Evolutionary conservation across 2,888 invertebrate genomes (phyloP).

Genomic region (Isoperla grammatica): DNA sequence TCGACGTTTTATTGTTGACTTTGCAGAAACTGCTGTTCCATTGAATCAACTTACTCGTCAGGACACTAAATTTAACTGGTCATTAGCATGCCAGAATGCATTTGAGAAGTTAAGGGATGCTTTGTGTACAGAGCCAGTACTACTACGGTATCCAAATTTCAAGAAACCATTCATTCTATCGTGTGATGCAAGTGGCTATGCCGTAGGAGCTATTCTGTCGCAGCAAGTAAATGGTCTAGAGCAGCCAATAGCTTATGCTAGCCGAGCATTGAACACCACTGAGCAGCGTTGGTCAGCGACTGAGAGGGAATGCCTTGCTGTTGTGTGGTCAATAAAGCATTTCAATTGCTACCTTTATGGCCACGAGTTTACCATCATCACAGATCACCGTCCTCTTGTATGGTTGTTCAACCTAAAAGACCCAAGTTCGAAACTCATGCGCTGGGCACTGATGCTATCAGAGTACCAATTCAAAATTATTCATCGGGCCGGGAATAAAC

Average conservation of each 20-base stretch:
- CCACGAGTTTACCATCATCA: neutral
- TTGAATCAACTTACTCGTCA: too few relatives aligned
- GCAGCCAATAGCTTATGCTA: neutral
- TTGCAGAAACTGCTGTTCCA: too few relatives aligned
- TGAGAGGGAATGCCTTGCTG: neutral
- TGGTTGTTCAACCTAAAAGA: slow-evolving; percentile 28
- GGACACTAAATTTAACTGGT: too few relatives aligned
- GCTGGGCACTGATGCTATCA: slow-evolving; percentile 25
- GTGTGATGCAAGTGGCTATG: too few relatives aligned
- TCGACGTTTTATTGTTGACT: too few relatives aligned
- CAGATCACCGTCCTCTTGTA: slow-evolving; percentile 27
- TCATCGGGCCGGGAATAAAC: neutral
- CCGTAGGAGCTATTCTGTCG: too few relatives aligned
- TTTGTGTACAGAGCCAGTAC: too few relatives aligned
- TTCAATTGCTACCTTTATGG: neutral
- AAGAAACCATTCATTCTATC: too few relatives aligned
- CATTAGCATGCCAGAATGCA: too few relatives aligned
- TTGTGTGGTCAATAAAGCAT: neutral
- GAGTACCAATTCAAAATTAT: slow-evolving; percentile 21
- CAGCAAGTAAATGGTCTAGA: too few relatives aligned
- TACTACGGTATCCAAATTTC: too few relatives aligned
- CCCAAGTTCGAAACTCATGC: slow-evolving; percentile 21
- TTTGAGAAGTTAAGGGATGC: too few relatives aligned
- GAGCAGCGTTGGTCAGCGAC: neutral
- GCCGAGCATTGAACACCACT: neutral